A percentile compares a stretch with the other conserved stretches of the same genome.
phyloP scores from a whole-genome alignment of 1,140 invertebrate genomes.

The Medauroidea extradentata region DNA sequence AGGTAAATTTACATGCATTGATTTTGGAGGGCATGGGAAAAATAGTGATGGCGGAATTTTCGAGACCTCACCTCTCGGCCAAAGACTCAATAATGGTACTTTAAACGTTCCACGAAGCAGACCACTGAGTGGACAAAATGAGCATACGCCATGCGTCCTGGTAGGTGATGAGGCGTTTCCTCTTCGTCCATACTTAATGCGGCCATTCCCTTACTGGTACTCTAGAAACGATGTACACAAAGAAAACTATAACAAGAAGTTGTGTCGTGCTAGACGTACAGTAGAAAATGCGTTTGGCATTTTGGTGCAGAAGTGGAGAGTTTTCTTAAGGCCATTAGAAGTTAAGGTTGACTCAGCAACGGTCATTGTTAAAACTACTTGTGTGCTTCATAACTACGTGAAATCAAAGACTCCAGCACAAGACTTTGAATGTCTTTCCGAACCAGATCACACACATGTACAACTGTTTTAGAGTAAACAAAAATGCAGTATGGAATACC shows the following conservation, averaged over 20 bases:
- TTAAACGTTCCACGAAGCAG: slow-evolving; percentile 2
- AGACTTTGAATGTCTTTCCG: too few species aligned
- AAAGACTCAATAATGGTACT: slow-evolving; percentile 25
- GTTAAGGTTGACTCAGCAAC: slow-evolving; percentile 17
- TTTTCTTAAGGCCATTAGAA: slow-evolving; percentile 29
- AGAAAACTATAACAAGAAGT: slow-evolving; percentile 29
- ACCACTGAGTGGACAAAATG: neutral
- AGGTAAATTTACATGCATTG: slow-evolving; percentile 41
- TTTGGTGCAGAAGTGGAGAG: slow-evolving; percentile 18
- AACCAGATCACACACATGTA: too few species aligned
- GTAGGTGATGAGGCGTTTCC: slow-evolving; percentile 22
- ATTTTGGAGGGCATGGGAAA: slow-evolving; percentile 39
- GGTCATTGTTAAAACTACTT: slow-evolving; percentile 22
- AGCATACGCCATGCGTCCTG: slow-evolving; percentile 10
- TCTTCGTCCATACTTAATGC: slow-evolving; percentile 10
- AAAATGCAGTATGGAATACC: too few species aligned
- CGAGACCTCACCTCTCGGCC: neutral
- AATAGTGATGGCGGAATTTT: slow-evolving; percentile 28
- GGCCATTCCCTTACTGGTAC: slow-evolving; percentile 11
- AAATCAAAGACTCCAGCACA: too few species aligned
- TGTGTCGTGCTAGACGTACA: slow-evolving; percentile 31
- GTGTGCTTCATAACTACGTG: slow-evolving; percentile 28
- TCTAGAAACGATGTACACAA: slow-evolving; percentile 11
- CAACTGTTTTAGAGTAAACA: too few species aligned
- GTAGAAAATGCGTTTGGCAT: slow-evolving; percentile 42